A percentile compares a stretch with the other conserved stretches of the same genome.
Evolutionary conservation across 1,140 invertebrate genomes (phyloP).

Genomic region (Trinorchestia longiramus): DNA sequence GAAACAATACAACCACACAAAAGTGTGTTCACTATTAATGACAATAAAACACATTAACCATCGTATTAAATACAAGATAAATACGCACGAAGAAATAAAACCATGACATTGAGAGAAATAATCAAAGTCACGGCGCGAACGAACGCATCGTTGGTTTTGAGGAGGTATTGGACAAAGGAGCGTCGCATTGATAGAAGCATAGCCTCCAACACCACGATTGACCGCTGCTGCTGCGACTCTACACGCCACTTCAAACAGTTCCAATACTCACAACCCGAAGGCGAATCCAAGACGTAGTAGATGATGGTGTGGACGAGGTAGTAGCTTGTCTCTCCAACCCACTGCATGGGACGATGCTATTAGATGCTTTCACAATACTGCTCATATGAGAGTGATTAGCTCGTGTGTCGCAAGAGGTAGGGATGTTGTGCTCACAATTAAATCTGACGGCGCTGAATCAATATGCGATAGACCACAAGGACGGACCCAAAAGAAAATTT

Average conservation of each 20-base stretch:
- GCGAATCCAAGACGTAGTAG: not conserved
- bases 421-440: not conserved
- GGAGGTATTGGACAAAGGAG: slow-evolving; percentile 26
- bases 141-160: slow-evolving; percentile 46
- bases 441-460: not conserved
- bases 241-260: not conserved
- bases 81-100: slow-evolving; percentile 54
- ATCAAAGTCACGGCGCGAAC: slow-evolving; percentile 35
- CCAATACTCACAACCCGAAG: slow-evolving; percentile 30
- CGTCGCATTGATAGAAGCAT: not conserved
- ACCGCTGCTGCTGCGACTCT: slow-evolving; percentile 40
- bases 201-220: not conserved
- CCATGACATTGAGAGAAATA: slow-evolving; percentile 27
- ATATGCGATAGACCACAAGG: slow-evolving; percentile 14
- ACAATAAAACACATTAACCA: slow-evolving; percentile 53
- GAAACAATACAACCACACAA: slow-evolving; percentile 45
- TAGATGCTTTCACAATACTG: not conserved
- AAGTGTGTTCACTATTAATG: slow-evolving; percentile 51
- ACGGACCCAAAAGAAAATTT: slow-evolving; percentile 20
- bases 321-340: not conserved
- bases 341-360: not conserved
- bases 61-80: slow-evolving; percentile 52
- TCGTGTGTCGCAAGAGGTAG: not conserved
- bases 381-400: not conserved
- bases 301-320: not conserved